Conservation (phyloP, 1,140 invertebrate genomes). For the Aphelinus certus region DNA sequence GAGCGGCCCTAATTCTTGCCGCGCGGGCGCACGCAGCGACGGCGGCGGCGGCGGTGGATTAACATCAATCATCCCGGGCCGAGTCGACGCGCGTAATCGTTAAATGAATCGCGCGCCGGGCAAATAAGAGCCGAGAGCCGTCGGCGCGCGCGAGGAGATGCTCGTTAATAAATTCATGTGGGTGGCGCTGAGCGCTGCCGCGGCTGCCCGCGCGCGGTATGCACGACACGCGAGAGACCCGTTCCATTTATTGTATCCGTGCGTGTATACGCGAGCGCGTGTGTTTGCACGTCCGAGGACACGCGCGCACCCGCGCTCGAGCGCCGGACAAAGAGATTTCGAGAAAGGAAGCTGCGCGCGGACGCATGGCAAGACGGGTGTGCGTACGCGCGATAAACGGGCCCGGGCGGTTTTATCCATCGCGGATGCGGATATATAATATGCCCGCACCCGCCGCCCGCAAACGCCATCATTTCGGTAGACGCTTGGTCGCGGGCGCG, state of each 20-base stretch:
- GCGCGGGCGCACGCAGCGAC: not conserved
- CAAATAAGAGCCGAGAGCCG: not conserved
- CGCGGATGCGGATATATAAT: no score
- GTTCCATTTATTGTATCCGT: slow-evolving; percentile 25
- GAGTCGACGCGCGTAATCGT: slow-evolving; percentile 33
- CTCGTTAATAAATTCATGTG: slow-evolving; percentile 44
- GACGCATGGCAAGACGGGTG: not conserved
- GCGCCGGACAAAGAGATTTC: not conserved
- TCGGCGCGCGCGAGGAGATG: slow-evolving; percentile 18
- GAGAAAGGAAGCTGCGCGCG: not conserved
- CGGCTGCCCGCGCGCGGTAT: slow-evolving; percentile 27
- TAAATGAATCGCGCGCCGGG: slow-evolving; percentile 37
- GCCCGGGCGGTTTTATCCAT: not conserved
- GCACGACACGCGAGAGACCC: not conserved
- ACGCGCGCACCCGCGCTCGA: not conserved
- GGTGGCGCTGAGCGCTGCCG: slow-evolving; percentile 36
- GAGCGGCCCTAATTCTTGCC: not conserved
- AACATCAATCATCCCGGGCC: slow-evolving; percentile 33
- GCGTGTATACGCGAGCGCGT: no score
- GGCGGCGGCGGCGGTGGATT: slow-evolving; percentile 10
- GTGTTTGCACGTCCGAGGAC: not conserved
- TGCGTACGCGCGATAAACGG: not conserved
- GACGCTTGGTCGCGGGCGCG: no score
- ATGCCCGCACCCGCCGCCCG: no score
- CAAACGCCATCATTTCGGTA: no score